Percentiles rank a stretch among this genome's conserved stretches.
Evolutionary conservation across 2,888 invertebrate genomes (phyloP).

Genomic region (Gibbula magus): DNA sequence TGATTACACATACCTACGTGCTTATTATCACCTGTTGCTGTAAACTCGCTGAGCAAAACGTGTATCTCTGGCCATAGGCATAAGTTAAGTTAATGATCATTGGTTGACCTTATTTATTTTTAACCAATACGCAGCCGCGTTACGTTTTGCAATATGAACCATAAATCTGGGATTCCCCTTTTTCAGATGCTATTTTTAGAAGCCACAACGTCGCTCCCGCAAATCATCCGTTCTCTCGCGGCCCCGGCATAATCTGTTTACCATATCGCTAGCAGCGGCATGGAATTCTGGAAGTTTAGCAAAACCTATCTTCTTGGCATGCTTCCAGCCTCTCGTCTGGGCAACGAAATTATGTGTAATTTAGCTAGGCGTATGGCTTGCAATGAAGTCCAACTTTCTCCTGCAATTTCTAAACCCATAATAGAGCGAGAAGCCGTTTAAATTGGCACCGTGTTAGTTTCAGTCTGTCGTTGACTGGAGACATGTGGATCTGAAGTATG

Average conservation of each 20-base stretch:
- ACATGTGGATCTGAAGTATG: background rate
- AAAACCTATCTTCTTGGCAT: conserved; percentile 12
- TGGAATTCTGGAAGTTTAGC: background rate
- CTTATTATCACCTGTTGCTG: too few species aligned
- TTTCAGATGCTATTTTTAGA: background rate
- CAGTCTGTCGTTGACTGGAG: background rate
- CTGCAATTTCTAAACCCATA: too few species aligned
- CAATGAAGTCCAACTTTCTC: too few species aligned
- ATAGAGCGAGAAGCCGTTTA: too few species aligned
- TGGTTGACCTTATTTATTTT: background rate
- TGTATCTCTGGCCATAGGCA: too few species aligned
- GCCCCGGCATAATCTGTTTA: background rate
- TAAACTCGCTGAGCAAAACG: too few species aligned
- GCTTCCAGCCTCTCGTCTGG: background rate
- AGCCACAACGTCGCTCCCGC: background rate
- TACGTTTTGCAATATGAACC: background rate
- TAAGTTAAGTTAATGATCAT: background rate
- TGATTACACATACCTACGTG: too few species aligned
- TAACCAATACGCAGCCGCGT: background rate
- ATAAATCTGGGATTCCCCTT: background rate
- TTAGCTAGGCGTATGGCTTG: background rate
- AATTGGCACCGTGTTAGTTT: background rate
- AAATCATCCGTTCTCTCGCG: background rate
- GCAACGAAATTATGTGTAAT: background rate
- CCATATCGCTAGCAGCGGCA: background rate